These are phyloP conservation scores for Mastacembelus armatus DNA, from an alignment of 2,797 vertebrate species.

Conservation along the genomic window DNA sequence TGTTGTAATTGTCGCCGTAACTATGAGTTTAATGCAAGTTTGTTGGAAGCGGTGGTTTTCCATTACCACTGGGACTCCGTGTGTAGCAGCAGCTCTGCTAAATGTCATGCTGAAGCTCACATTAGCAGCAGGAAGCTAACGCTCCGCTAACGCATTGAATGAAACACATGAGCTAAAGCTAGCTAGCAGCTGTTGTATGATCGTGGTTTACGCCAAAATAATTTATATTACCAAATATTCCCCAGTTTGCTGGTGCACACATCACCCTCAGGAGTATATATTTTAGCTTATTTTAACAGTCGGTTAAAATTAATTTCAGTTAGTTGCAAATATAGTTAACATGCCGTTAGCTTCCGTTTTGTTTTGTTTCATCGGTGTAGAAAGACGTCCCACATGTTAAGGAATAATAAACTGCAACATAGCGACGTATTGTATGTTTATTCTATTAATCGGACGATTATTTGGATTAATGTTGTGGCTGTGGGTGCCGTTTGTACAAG, in stretches of 20 bases:
- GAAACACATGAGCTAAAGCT: too few species aligned
- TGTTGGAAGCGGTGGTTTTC: rapidly evolving
- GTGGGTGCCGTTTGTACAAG: too few species aligned
- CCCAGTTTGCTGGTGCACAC: rapidly evolving
- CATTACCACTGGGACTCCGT: rapidly evolving
- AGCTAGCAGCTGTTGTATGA: too few species aligned
- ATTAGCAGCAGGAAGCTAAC: slow-evolving; percentile 63
- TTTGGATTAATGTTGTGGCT: rapidly evolving
- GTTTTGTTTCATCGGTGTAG: slow-evolving; percentile 34
- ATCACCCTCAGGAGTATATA: rapidly evolving
- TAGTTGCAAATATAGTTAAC: slow-evolving; percentile 1
- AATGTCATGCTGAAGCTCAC: neutral
- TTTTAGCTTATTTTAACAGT: rapidly evolving
- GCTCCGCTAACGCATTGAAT: slow-evolving; percentile 73
- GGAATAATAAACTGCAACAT: neutral
- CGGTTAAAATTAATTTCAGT: neutral
- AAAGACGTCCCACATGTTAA: neutral
- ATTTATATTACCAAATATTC: rapidly evolving
- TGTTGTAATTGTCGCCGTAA: rapidly evolving
- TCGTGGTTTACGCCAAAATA: neutral
- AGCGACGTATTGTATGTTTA: rapidly evolving
- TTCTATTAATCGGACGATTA: neutral
- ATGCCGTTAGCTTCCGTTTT: neutral
- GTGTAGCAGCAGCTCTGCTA: neutral
- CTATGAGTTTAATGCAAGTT: rapidly evolving